phyloP scores from a whole-genome alignment of 2,888 invertebrate genomes.

The Synergus gifuensis region DNA sequence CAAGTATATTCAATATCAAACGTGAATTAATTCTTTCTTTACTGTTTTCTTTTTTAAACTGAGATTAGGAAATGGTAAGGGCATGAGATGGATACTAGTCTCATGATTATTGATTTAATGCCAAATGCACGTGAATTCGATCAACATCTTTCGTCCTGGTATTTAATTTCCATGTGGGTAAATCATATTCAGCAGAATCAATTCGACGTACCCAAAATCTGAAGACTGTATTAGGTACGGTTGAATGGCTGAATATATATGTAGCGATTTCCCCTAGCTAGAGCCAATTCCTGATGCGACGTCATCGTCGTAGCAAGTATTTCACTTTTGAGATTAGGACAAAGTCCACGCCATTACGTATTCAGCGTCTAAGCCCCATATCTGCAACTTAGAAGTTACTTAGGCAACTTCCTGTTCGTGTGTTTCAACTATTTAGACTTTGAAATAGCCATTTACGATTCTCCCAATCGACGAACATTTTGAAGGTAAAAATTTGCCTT shows the following conservation, averaged over 20 bases:
- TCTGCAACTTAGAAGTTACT: conserved; percentile 45
- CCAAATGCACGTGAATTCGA: conserved; percentile 24
- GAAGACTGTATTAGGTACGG: conserved; percentile 14
- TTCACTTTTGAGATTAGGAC: conserved; percentile 19
- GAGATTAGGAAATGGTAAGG: neutral
- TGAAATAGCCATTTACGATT: neutral
- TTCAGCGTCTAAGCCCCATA: conserved; percentile 45
- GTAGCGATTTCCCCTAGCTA: neutral
- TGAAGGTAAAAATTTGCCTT: neutral
- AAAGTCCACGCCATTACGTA: conserved; percentile 49
- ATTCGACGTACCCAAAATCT: conserved; percentile 19
- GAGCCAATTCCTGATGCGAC: conserved; percentile 13
- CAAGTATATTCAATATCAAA: neutral
- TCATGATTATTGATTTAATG: conserved; percentile 31
- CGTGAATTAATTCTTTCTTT: neutral
- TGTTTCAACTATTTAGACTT: conserved; percentile 26
- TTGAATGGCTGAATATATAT: conserved; percentile 7
- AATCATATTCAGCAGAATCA: conserved; percentile 36
- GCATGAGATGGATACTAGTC: neutral
- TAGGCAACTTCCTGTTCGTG: conserved; percentile 26
- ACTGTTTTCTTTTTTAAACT: neutral
- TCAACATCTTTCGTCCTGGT: conserved; percentile 10
- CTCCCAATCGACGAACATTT: neutral
- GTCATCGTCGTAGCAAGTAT: conserved; percentile 7
- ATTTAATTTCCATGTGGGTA: conserved; percentile 18